These are phyloP conservation scores for Nymphicus hollandicus DNA, from an alignment of 2,113 vertebrate genomes.

Conservation along the genomic window DNA sequence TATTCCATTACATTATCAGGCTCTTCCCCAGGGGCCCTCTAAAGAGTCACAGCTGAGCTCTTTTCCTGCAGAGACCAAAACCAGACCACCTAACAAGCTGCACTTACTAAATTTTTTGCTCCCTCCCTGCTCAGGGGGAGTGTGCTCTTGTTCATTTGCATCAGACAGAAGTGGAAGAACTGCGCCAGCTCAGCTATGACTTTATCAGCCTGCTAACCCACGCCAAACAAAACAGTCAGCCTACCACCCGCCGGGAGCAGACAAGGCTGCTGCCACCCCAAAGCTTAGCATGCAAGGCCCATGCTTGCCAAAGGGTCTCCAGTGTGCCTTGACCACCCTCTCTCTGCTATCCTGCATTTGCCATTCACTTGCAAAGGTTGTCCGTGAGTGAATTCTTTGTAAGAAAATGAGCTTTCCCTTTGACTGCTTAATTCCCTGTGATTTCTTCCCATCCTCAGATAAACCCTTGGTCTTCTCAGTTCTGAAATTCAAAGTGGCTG, in stretches of 20 bases:
- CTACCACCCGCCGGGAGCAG: background rate
- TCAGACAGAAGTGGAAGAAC: background rate
- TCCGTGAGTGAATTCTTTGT: background rate
- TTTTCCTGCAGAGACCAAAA: conserved; percentile 31
- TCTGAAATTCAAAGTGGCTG: background rate
- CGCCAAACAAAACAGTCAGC: background rate
- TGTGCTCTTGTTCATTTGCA: background rate
- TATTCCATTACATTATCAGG: conserved; percentile 23
- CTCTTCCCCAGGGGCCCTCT: conserved; percentile 39
- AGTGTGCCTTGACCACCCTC: background rate
- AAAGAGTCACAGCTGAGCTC: conserved; percentile 32
- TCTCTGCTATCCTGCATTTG: background rate
- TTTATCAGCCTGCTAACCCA: background rate
- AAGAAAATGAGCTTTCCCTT: background rate
- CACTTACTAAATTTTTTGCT: background rate
- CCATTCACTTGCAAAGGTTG: background rate
- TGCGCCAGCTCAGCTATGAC: background rate
- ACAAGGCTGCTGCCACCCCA: background rate
- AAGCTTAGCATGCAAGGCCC: background rate
- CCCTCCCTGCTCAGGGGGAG: background rate
- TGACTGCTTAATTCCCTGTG: background rate
- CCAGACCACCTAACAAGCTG: conserved; percentile 34
- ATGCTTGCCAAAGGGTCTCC: background rate
- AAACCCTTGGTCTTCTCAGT: background rate
- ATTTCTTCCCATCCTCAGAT: background rate